Evolutionary conservation across 2,888 invertebrate species (phyloP).

Genomic region (Blastobasis adustella): DNA sequence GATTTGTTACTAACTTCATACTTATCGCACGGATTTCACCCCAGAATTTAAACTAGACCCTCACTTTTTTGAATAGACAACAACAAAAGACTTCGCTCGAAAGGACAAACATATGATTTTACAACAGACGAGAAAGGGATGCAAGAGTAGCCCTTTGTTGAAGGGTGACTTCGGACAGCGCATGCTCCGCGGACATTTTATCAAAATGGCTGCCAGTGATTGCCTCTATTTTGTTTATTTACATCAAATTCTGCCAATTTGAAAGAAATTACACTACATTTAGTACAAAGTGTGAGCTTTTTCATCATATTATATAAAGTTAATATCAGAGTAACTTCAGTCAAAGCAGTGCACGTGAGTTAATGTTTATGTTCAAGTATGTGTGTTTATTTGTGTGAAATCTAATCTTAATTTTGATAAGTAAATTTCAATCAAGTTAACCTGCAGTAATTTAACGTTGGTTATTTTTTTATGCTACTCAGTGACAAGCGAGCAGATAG

Average conservation of each 20-base stretch:
- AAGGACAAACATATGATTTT: slow-evolving; percentile 20
- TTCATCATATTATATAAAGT: no score
- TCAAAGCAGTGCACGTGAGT: no score
- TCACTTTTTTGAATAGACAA: slow-evolving; percentile 42
- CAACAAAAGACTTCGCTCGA: slow-evolving; percentile 37
- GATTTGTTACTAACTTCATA: slow-evolving; percentile 43
- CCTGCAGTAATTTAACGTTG: no score
- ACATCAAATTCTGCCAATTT: no score
- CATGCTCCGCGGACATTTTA: slow-evolving; percentile 50
- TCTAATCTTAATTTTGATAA: no score
- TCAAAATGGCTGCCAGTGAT: slow-evolving; percentile 62
- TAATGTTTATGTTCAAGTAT: not conserved
- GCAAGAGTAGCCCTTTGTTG: slow-evolving; percentile 39
- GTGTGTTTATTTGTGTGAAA: not conserved
- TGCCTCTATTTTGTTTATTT: slow-evolving; percentile 34
- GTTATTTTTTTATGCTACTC: no score
- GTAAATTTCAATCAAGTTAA: no score
- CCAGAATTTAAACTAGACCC: slow-evolving; percentile 47
- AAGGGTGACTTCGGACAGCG: slow-evolving; percentile 39
- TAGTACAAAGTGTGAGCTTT: no score
- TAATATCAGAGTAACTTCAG: no score
- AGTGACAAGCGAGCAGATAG: no score
- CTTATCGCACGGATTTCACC: slow-evolving; percentile 16
- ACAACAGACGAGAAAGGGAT: slow-evolving; percentile 27
- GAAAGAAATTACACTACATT: no score